These are phyloP conservation scores for Chitala chitala DNA, from an alignment of 2,113 vertebrate genomes.

Conservation along the genomic window DNA sequence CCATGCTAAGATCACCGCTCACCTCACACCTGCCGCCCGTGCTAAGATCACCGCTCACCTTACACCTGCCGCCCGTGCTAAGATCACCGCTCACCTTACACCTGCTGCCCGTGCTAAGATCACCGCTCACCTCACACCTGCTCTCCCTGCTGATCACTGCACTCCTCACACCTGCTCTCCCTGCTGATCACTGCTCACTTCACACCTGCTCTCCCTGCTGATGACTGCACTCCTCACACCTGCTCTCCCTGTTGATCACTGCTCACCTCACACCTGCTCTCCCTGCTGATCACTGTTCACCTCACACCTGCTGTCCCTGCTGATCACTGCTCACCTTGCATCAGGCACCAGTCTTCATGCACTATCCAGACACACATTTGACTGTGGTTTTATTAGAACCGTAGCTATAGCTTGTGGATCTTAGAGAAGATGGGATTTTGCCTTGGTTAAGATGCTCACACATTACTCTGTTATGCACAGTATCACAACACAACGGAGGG, in stretches of 20 bases:
- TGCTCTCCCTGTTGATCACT: conserved; percentile 33
- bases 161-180: conserved; percentile 29
- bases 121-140: conserved; percentile 19
- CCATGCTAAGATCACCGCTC: too few species aligned
- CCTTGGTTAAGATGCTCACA: neutral
- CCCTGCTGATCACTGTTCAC: conserved; percentile 25
- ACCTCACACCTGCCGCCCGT: conserved; percentile 27
- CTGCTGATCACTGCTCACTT: conserved; percentile 25
- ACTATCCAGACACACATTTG: neutral
- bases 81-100: too few species aligned
- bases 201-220: too few species aligned
- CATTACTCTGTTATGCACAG: neutral
- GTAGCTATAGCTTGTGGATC: neutral
- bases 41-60: conserved; percentile 25
- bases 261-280: conserved; percentile 25
- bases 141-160: too few species aligned
- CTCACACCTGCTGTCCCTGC: conserved; percentile 27
- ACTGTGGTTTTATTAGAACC: neutral
- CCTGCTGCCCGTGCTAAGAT: conserved; percentile 31
- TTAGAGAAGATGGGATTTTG: neutral
- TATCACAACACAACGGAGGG: too few species aligned
- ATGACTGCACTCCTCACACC: too few species aligned
- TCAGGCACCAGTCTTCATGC: conserved; percentile 13
- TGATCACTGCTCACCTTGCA: conserved; percentile 25
- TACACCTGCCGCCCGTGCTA: conserved; percentile 17